Evolutionary conservation across 1,140 invertebrate species (phyloP).

Genomic region (Triops longicaudatus): DNA sequence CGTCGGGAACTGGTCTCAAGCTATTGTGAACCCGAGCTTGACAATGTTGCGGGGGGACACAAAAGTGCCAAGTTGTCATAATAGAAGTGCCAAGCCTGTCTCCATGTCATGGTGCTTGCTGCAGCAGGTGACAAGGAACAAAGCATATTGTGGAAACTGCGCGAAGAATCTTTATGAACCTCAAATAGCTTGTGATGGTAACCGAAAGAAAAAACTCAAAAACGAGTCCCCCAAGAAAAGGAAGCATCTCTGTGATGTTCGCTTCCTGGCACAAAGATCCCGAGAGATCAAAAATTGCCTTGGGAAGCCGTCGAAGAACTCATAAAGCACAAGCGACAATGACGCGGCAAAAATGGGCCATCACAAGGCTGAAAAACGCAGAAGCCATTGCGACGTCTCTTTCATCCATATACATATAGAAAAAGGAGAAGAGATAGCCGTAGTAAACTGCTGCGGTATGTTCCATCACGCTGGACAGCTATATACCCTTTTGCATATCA

Average conservation of each 20-base stretch:
- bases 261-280: background rate
- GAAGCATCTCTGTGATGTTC: background rate
- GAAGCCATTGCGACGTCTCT: background rate
- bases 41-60: background rate
- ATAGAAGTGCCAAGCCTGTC: slow-evolving; percentile 11
- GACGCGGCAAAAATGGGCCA: background rate
- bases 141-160: background rate
- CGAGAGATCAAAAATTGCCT: background rate
- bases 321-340: background rate
- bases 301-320: background rate
- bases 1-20: background rate
- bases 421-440: background rate
- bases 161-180: background rate
- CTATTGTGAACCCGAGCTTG: background rate
- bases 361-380: background rate
- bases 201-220: background rate
- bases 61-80: background rate
- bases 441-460: background rate
- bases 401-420: background rate
- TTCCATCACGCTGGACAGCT: slow-evolving; percentile 1
- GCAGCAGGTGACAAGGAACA: slow-evolving; percentile 3
- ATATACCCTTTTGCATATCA: slow-evolving; percentile 23
- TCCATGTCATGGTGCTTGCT: slow-evolving; percentile 14
- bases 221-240: background rate
- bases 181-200: background rate